A percentile compares a stretch with the other conserved stretches of the same genome.
Evolutionary conservation across 2,113 vertebrate genomes (phyloP).

Genomic region (Neolamprologus variostigma): DNA sequence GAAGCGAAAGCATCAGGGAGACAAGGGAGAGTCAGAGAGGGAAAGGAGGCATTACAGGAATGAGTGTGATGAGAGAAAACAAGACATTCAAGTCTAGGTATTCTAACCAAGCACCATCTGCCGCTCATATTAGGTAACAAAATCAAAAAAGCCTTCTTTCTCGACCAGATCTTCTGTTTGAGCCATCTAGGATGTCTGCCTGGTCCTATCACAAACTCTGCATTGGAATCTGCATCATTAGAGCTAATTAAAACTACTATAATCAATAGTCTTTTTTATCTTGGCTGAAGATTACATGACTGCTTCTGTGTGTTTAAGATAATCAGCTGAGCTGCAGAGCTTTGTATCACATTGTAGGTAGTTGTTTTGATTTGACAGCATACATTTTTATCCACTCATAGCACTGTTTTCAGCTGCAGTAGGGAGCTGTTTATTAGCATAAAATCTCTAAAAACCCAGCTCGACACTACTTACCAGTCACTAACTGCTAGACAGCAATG

Average conservation of each 20-base stretch:
- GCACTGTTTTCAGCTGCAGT: background rate
- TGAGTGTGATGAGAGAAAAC: background rate
- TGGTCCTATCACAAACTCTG: background rate
- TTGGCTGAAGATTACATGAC: background rate
- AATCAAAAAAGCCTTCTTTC: background rate
- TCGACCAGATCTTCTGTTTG: background rate
- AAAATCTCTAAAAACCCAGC: background rate
- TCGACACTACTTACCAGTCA: background rate
- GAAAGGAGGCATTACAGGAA: background rate
- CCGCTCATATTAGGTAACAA: background rate
- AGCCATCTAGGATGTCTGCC: background rate
- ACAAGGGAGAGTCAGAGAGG: slow-evolving; percentile 1
- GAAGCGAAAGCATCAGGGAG: slow-evolving; percentile 14
- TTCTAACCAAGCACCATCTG: background rate
- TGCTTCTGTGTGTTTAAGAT: background rate
- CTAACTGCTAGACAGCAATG: background rate
- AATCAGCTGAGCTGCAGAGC: background rate
- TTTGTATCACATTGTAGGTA: background rate
- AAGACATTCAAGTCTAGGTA: background rate
- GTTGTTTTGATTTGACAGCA: background rate
- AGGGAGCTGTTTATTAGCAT: background rate
- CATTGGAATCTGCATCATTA: background rate
- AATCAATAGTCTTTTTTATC: background rate
- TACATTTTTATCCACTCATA: background rate
- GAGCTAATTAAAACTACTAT: background rate